Evolutionary conservation across 2,888 invertebrate genomes (phyloP).

Genomic region (Oasisia sp.): DNA sequence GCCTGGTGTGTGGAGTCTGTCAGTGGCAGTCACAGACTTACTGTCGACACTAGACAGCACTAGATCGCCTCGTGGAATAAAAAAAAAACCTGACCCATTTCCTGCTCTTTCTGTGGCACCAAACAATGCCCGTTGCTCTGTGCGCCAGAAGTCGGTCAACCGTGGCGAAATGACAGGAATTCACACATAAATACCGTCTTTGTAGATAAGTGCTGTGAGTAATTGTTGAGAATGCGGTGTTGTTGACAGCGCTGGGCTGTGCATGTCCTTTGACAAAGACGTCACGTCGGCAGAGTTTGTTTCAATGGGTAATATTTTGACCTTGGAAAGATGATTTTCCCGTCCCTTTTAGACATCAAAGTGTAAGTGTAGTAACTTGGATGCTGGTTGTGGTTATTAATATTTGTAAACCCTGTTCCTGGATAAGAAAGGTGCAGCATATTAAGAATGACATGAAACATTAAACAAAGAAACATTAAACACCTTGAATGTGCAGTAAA

Average conservation of each 20-base stretch:
- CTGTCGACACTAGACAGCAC: background rate
- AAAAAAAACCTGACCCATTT: constrained; percentile 8
- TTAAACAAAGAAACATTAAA: no score
- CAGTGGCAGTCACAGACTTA: background rate
- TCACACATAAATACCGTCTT: background rate
- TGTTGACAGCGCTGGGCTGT: background rate
- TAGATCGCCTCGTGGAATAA: background rate
- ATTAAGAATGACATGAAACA: no score
- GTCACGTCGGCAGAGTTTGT: background rate
- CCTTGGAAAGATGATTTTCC: background rate
- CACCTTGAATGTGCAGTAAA: background rate
- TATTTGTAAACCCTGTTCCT: background rate
- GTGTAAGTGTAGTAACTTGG: background rate
- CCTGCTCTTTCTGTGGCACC: background rate
- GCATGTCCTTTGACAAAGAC: background rate
- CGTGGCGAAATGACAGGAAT: background rate
- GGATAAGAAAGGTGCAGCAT: background rate
- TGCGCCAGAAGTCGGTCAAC: background rate
- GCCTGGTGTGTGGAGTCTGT: background rate
- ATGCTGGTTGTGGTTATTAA: background rate
- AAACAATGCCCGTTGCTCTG: background rate
- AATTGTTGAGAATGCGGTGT: background rate
- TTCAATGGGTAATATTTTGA: background rate
- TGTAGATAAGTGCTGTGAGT: background rate
- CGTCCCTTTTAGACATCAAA: background rate